Conservation (phyloP, 2,113 vertebrate genomes). For the Cavia porcellus region DNA sequence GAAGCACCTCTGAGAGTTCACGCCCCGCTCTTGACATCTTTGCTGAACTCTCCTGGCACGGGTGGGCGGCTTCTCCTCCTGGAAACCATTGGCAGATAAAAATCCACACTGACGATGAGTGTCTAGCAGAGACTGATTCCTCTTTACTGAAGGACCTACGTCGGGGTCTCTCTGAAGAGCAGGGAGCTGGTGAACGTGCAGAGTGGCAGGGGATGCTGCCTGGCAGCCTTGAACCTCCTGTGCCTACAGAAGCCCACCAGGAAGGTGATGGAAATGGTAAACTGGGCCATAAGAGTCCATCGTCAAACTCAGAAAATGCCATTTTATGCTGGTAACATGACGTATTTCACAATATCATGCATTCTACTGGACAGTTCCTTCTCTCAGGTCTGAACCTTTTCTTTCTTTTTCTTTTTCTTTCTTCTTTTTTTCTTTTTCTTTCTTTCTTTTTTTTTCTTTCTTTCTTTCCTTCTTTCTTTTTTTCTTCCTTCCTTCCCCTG, state of each 20-base stretch:
- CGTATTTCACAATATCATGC: background rate
- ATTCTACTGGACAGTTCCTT: background rate
- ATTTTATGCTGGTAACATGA: background rate
- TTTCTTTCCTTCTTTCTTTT: conserved; percentile 28
- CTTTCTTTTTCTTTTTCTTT: background rate
- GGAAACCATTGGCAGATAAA: conserved; percentile 41
- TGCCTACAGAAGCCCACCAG: background rate
- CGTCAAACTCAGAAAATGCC: background rate
- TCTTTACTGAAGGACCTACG: background rate
- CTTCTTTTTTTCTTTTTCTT: conserved; percentile 1
- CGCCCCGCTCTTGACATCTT: conserved; percentile 1
- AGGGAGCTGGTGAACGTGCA: background rate
- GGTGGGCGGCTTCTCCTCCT: conserved; percentile 64
- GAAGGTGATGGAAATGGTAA: fast-evolving
- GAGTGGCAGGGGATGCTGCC: background rate
- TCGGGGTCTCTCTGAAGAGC: background rate
- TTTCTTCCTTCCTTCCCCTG: background rate
- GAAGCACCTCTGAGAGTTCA: background rate
- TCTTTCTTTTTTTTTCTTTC: background rate
- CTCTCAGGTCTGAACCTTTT: background rate
- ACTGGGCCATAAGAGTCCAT: background rate
- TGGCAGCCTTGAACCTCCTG: background rate
- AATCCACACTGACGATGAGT: background rate
- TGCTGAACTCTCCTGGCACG: conserved; percentile 21
- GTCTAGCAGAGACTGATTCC: background rate